phyloP scores from a whole-genome alignment of 2,113 vertebrate genomes.

The Lota lota region DNA sequence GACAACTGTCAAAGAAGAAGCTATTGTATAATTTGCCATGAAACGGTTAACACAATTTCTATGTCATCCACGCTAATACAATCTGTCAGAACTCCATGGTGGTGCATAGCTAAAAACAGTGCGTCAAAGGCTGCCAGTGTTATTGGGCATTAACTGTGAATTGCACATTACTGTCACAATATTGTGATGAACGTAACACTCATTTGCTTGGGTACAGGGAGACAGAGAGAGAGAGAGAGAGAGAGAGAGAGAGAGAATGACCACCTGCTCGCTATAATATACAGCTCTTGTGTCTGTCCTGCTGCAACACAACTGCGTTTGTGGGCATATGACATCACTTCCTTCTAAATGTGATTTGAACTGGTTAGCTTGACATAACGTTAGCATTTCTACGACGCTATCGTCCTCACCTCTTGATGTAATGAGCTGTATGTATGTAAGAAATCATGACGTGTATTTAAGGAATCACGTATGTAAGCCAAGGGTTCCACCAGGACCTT shows the following conservation, averaged over 20 bases:
- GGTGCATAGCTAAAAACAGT: slow-evolving; percentile 55
- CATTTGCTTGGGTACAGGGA: slow-evolving; percentile 28
- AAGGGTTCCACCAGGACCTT: slow-evolving; percentile 52
- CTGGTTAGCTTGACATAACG: slow-evolving; percentile 23
- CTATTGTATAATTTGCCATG: slow-evolving; percentile 43
- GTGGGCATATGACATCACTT: slow-evolving; percentile 40
- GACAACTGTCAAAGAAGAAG: slow-evolving; percentile 52
- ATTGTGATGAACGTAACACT: slow-evolving; percentile 12
- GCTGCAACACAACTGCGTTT: slow-evolving; percentile 50
- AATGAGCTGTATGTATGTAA: slow-evolving; percentile 60
- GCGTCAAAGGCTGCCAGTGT: slow-evolving; percentile 47
- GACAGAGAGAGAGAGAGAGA: slow-evolving; percentile 18
- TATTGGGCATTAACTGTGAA: slow-evolving; percentile 48
- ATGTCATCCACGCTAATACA: slow-evolving; percentile 27
- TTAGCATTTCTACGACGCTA: slow-evolving; percentile 32
- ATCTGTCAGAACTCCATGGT: slow-evolving; percentile 29
- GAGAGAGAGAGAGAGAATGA: slow-evolving; percentile 16
- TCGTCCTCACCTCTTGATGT: slow-evolving; percentile 41
- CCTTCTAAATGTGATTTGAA: slow-evolving; percentile 46
- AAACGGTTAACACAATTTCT: slow-evolving; percentile 31
- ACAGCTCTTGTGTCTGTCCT: slow-evolving; percentile 41
- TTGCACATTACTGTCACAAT: slow-evolving; percentile 28
- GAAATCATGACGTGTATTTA: slow-evolving; percentile 9
- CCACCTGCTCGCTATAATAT: slow-evolving; percentile 61
- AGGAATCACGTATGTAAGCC: slow-evolving; percentile 54